Percentiles rank a stretch among this genome's conserved stretches.
These are phyloP conservation scores for Palaemon carinicauda DNA, from an alignment of 1,140 invertebrate genomes.

Conservation along the genomic window DNA sequence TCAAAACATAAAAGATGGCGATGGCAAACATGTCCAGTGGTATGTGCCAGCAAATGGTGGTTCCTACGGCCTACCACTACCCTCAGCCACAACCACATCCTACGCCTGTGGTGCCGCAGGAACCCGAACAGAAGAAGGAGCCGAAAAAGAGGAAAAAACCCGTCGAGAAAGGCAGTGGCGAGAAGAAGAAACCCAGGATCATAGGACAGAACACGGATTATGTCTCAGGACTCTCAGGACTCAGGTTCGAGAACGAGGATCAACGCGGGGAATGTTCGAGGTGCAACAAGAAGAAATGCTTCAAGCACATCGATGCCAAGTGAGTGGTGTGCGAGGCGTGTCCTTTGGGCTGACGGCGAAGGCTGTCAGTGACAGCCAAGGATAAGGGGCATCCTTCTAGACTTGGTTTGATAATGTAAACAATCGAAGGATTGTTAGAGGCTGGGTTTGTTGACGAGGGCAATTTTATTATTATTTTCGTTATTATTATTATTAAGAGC, in stretches of 20 bases:
- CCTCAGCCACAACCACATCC: slow-evolving; percentile 47
- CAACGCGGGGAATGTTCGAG: slow-evolving; percentile 30
- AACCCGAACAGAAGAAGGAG: slow-evolving; percentile 49
- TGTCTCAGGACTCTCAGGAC: slow-evolving; percentile 18
- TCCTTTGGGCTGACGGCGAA: background rate
- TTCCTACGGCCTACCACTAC: slow-evolving; percentile 50
- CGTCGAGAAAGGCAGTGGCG: slow-evolving; percentile 29
- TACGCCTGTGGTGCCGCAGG: slow-evolving; percentile 22
- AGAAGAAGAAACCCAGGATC: slow-evolving; percentile 48
- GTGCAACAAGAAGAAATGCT: slow-evolving; percentile 54
- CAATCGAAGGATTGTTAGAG: too few species aligned
- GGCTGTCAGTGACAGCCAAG: background rate
- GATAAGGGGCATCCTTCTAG: background rate
- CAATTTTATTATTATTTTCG: too few species aligned
- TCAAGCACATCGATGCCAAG: slow-evolving; percentile 50
- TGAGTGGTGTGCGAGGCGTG: background rate
- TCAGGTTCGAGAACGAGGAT: background rate
- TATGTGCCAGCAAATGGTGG: slow-evolving; percentile 57
- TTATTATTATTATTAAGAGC: too few species aligned
- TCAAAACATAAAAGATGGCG: slow-evolving; percentile 58
- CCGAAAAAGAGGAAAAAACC: slow-evolving; percentile 52
- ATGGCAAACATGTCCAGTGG: slow-evolving; percentile 33
- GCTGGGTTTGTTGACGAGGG: too few species aligned
- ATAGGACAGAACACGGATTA: slow-evolving; percentile 37
- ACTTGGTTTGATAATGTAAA: too few species aligned